Conservation (phyloP, 2,888 invertebrate species). For the Parochlus steinenii region DNA sequence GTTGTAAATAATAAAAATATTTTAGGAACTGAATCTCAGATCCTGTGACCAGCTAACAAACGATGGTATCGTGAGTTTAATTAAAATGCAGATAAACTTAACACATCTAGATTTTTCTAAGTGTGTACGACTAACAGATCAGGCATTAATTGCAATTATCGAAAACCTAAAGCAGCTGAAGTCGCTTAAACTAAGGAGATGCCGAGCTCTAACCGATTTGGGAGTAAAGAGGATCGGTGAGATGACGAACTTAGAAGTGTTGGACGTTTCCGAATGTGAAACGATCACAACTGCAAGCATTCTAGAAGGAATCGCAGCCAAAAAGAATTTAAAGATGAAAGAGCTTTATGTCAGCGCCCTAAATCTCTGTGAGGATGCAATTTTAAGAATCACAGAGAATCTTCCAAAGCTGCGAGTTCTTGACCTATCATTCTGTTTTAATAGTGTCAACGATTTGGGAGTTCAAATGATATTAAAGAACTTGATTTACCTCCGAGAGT, state of each 20-base stretch:
- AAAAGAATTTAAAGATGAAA: conserved; percentile 32
- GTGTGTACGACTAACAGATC: conserved; percentile 47
- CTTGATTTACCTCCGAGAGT: conserved; percentile 37
- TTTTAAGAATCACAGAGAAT: conserved; percentile 40
- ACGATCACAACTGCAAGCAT: conserved; percentile 43
- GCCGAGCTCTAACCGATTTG: conserved; percentile 44
- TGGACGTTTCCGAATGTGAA: conserved; percentile 54
- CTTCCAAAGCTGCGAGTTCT: conserved; percentile 39
- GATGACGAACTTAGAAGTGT: conserved; percentile 35
- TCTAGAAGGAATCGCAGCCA: conserved; percentile 38
- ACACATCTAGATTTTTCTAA: conserved; percentile 43
- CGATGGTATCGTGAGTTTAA: conserved; percentile 37
- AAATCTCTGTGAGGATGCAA: conserved; percentile 42
- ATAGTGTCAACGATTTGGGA: conserved; percentile 50
- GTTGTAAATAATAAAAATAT: too few relatives aligned
- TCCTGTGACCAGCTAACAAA: conserved; percentile 46
- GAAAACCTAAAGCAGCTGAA: conserved; percentile 39
- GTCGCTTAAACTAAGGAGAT: conserved; percentile 42
- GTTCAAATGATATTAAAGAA: conserved; percentile 50
- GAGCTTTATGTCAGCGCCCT: conserved; percentile 40
- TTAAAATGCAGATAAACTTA: conserved; percentile 37
- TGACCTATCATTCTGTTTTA: conserved; percentile 50
- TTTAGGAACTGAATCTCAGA: conserved; percentile 35
- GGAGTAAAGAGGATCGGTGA: conserved; percentile 38
- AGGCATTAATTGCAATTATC: conserved; percentile 41